phyloP scores from a whole-genome alignment of 2,888 invertebrate genomes.

The Bombyx huttoni region DNA sequence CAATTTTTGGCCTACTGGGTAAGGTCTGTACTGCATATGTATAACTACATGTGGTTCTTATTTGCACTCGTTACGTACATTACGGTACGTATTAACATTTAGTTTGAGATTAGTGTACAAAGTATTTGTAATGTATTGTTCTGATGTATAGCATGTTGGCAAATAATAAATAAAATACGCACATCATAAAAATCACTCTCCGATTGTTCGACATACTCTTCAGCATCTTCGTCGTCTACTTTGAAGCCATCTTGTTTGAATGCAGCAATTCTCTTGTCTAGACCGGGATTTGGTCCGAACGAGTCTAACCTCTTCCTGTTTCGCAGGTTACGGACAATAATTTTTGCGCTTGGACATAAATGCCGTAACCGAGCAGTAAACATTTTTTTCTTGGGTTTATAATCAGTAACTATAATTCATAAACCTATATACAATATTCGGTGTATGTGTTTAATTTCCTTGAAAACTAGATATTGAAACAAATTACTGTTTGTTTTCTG shows the following conservation, averaged over 20 bases:
- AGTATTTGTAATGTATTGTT: too few relatives aligned
- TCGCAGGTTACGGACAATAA: conserved; percentile 38
- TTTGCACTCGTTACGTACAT: too few relatives aligned
- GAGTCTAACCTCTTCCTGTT: conserved; percentile 15
- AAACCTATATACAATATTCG: too few relatives aligned
- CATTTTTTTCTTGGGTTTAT: conserved; percentile 19
- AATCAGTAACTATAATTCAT: too few relatives aligned
- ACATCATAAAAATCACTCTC: conserved; percentile 54
- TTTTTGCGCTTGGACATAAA: conserved; percentile 37
- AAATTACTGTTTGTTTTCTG: too few relatives aligned
- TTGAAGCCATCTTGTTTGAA: conserved; percentile 35
- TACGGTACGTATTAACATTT: too few relatives aligned
- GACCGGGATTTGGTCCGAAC: conserved; percentile 42
- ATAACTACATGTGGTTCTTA: too few relatives aligned
- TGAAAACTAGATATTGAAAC: too few relatives aligned
- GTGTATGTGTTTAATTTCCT: too few relatives aligned
- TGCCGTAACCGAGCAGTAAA: conserved; percentile 30
- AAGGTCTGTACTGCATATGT: too few relatives aligned
- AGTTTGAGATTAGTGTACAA: too few relatives aligned
- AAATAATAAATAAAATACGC: conserved; percentile 8
- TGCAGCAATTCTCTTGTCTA: conserved; percentile 37
- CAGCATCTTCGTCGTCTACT: conserved; percentile 38
- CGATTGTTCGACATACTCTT: conserved; percentile 50
- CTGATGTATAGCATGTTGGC: background rate
- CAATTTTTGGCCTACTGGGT: too few relatives aligned